phyloP scores from a whole-genome alignment of 2,888 invertebrate species.

The Oligia fasciuncula region DNA sequence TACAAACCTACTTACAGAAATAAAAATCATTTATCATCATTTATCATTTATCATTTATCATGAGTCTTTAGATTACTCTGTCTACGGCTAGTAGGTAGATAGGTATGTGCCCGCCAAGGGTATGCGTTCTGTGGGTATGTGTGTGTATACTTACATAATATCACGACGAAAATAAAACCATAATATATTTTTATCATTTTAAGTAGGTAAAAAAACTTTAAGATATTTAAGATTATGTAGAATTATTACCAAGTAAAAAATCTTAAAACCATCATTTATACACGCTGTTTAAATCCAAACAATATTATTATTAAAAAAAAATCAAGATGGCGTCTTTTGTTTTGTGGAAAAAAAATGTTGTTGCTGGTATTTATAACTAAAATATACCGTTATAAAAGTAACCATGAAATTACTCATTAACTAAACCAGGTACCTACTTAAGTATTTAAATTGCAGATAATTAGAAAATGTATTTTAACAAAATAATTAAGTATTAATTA shows the following conservation, averaged over 20 bases:
- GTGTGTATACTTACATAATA: constrained; percentile 11
- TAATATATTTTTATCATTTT: not conserved
- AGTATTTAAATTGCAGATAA: not conserved
- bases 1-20: too few species aligned
- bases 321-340: not conserved
- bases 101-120: too few species aligned
- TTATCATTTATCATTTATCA: too few species aligned
- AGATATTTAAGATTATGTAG: not conserved
- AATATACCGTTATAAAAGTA: not conserved
- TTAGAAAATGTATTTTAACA: too few species aligned
- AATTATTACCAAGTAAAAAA: not conserved
- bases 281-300: not conserved
- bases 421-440: not conserved
- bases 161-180: not conserved
- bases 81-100: too few species aligned
- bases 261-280: not conserved
- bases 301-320: not conserved
- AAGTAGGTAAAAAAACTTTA: too few species aligned
- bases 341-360: not conserved
- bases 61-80: too few species aligned
- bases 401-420: constrained; percentile 20
- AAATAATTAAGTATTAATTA: not conserved
- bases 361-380: not conserved
- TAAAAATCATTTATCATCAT: too few species aligned
- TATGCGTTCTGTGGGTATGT: too few species aligned